Percentiles rank a stretch among this genome's conserved stretches.
These are phyloP conservation scores for Manis javanica DNA, from an alignment of 2,797 vertebrate genomes.

Conservation along the genomic window DNA sequence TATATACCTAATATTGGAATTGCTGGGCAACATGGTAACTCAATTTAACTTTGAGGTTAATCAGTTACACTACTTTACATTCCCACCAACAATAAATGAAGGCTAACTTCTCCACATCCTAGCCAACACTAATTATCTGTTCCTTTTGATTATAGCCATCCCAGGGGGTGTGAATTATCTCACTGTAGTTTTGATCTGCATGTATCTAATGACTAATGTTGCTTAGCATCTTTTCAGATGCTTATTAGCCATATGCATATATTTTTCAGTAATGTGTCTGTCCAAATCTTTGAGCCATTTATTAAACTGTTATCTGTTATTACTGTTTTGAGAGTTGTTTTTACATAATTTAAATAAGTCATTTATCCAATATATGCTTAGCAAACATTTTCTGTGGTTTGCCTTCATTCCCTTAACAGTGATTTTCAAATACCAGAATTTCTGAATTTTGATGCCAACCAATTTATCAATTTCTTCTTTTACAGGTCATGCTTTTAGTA, in stretches of 20 bases:
- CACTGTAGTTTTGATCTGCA: background rate
- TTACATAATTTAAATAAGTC: background rate
- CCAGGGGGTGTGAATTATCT: background rate
- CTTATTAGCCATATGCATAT: background rate
- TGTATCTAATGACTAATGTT: background rate
- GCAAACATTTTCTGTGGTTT: background rate
- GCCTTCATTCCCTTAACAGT: background rate
- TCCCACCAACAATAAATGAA: background rate
- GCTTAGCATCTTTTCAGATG: background rate
- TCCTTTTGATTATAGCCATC: background rate
- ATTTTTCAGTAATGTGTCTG: background rate
- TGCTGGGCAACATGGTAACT: background rate
- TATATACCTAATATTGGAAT: background rate
- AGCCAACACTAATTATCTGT: background rate
- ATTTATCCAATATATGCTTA: background rate
- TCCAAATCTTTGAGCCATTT: background rate
- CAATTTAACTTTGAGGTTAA: background rate
- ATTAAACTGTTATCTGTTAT: background rate
- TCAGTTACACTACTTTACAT: background rate
- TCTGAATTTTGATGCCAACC: background rate
- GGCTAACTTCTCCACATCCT: background rate
- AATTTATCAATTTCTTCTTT: slow-evolving; percentile 22
- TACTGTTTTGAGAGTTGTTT: background rate
- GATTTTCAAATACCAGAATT: background rate
- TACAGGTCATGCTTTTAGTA: background rate